Evolutionary conservation across 2,888 invertebrate species (phyloP).

Genomic region (Plagodis pulveraria): DNA sequence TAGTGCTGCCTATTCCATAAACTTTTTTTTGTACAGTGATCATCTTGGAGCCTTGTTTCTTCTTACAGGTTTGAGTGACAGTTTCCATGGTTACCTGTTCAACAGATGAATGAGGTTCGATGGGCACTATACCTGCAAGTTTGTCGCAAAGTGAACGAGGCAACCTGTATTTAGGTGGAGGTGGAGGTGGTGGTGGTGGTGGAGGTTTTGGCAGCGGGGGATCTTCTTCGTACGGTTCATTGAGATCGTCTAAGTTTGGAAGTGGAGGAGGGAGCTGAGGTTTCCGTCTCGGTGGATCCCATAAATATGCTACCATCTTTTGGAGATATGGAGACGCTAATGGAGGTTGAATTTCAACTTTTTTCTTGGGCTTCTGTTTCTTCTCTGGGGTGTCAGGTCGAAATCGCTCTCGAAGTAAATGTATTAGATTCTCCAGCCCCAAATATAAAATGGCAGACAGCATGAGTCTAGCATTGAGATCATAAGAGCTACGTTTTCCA

Average conservation of each 20-base stretch:
- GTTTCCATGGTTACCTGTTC: constrained; percentile 46
- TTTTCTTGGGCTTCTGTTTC: constrained; percentile 43
- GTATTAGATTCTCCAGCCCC: constrained; percentile 60
- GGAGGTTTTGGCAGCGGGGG: constrained; percentile 55
- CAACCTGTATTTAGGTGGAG: constrained; percentile 66
- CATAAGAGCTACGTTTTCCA: constrained; percentile 56
- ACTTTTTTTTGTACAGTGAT: constrained; percentile 58
- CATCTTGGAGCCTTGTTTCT: constrained; percentile 47
- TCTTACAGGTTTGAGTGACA: constrained; percentile 40
- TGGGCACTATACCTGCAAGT: constrained; percentile 58
- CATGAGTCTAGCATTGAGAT: constrained; percentile 65
- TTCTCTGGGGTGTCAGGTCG: constrained; percentile 46
- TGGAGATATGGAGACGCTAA: constrained; percentile 67
- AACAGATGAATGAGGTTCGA: constrained; percentile 50
- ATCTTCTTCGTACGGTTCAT: constrained; percentile 67
- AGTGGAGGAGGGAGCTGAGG: constrained; percentile 56
- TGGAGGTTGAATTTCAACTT: constrained; percentile 47
- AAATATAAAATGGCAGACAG: constrained; percentile 70
- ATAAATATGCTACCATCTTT: constrained; percentile 58
- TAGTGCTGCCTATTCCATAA: constrained; percentile 53
- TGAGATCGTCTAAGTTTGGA: constrained; percentile 66
- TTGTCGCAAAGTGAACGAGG: constrained; percentile 61
- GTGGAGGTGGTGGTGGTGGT: constrained; percentile 65
- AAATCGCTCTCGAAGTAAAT: constrained; percentile 59
- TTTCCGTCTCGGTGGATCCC: constrained; percentile 50